phyloP scores from a whole-genome alignment of 2,888 invertebrate genomes.

The Lithophane socia region DNA sequence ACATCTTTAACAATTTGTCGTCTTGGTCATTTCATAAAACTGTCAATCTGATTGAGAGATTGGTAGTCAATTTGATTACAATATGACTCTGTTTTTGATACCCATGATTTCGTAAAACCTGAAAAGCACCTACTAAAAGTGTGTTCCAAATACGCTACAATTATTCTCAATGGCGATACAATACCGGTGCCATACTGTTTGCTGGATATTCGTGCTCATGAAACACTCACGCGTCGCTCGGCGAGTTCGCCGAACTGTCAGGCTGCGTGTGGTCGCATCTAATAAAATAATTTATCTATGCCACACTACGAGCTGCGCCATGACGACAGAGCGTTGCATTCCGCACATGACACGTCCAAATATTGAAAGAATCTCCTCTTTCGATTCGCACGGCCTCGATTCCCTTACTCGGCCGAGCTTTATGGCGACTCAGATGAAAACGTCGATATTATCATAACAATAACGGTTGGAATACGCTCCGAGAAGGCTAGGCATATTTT shows the following conservation, averaged over 20 bases:
- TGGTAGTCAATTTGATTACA: neutral
- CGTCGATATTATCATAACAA: conserved; percentile 65
- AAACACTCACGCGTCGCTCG: conserved; percentile 44
- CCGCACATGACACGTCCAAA: conserved; percentile 50
- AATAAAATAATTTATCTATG: conserved; percentile 63
- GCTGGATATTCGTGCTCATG: conserved; percentile 34
- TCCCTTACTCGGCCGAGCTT: conserved; percentile 65
- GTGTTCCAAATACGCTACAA: neutral
- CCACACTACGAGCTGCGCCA: conserved; percentile 30
- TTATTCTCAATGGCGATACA: neutral
- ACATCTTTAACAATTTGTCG: neutral
- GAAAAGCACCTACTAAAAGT: neutral
- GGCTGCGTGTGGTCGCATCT: conserved; percentile 69
- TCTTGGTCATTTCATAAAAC: neutral
- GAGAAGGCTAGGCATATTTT: conserved; percentile 29
- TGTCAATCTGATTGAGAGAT: neutral
- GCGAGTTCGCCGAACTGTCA: conserved; percentile 68
- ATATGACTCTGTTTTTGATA: neutral
- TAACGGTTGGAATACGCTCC: conserved; percentile 31
- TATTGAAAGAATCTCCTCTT: conserved; percentile 60
- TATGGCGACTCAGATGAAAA: conserved; percentile 62
- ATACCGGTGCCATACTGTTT: conserved; percentile 5
- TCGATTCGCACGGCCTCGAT: conserved; percentile 65
- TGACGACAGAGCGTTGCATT: conserved; percentile 50
- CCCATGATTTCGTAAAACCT: too few relatives aligned